Evolutionary conservation across 2,113 vertebrate species (phyloP).

Genomic region (Halcyon senegalensis): DNA sequence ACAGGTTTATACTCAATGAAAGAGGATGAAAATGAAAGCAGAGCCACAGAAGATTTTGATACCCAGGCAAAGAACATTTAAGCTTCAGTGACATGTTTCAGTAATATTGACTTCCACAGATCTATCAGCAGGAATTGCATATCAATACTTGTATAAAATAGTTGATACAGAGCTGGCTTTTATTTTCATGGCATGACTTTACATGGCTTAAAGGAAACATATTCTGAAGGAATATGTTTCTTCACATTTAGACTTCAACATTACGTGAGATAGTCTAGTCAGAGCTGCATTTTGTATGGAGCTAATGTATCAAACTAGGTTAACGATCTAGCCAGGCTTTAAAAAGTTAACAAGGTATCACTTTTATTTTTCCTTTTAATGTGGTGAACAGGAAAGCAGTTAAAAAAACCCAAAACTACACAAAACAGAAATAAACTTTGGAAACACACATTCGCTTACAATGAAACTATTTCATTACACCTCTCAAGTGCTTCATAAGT

Average conservation of each 20-base stretch:
- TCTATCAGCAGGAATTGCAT: not conserved
- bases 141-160: not conserved
- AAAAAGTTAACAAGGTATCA: not conserved
- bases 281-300: not conserved
- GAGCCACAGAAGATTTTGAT: not conserved
- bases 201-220: not conserved
- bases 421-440: not conserved
- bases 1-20: not conserved
- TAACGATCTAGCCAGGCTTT: not conserved
- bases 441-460: not conserved
- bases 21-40: not conserved
- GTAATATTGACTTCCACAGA: not conserved
- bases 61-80: not conserved
- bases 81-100: not conserved
- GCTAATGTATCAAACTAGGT: not conserved
- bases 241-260: not conserved
- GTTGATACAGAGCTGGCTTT: not conserved
- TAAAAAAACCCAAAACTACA: not conserved
- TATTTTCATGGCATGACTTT: not conserved
- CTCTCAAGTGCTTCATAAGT: not conserved
- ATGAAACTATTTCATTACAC: not conserved
- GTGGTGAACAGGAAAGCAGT: not conserved
- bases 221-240: not conserved
- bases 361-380: slow-evolving; percentile 2
- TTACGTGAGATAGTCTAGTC: not conserved